phyloP scores from a whole-genome alignment of 1,140 invertebrate genomes.

The Dendrolimus punctatus region DNA sequence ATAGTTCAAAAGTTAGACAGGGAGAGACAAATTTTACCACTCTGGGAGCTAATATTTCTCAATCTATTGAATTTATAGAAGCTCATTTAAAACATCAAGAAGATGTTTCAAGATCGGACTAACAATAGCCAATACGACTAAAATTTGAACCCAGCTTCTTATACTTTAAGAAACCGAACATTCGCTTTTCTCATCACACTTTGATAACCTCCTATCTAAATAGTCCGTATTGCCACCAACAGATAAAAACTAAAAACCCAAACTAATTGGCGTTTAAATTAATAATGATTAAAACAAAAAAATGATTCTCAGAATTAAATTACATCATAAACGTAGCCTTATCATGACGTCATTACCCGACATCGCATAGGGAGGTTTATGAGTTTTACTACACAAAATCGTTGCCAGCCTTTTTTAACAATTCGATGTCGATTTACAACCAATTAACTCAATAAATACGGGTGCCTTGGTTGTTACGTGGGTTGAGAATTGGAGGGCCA shows the following conservation, averaged over 20 bases:
- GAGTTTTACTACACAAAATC: constrained; percentile 65
- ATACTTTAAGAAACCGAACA: no score
- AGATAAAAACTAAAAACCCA: constrained; percentile 22
- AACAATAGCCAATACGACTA: no score
- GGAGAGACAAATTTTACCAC: no score
- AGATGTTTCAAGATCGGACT: no score
- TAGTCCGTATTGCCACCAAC: neutral
- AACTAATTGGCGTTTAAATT: constrained; percentile 58
- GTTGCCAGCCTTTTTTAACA: constrained; percentile 48
- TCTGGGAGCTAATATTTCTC: no score
- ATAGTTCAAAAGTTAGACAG: no score
- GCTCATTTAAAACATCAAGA: no score
- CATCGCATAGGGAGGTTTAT: constrained; percentile 60
- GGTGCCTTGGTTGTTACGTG: constrained; percentile 25
- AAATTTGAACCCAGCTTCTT: no score
- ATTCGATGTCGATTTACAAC: constrained; percentile 55
- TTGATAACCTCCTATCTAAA: no score
- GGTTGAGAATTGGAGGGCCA: constrained; percentile 23
- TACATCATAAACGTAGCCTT: constrained; percentile 56
- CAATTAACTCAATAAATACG: constrained; percentile 64
- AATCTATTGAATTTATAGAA: no score
- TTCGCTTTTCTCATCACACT: no score
- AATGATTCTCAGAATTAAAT: constrained; percentile 52
- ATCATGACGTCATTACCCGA: constrained; percentile 59
- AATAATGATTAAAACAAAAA: constrained; percentile 53